Evolutionary conservation across 2,888 invertebrate genomes (phyloP).

Genomic region (Ernsta delagoae): DNA sequence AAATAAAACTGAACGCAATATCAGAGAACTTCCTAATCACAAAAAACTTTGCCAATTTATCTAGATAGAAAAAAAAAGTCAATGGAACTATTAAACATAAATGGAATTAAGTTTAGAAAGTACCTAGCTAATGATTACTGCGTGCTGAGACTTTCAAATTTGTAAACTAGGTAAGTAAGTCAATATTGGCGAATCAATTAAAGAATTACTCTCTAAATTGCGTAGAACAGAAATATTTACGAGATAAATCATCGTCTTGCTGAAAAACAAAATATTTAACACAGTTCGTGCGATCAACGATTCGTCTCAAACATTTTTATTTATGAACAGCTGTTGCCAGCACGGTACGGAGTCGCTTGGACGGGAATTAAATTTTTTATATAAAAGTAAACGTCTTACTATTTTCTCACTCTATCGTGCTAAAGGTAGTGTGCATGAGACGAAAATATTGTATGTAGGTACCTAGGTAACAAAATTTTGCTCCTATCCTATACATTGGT

Average conservation of each 20-base stretch:
- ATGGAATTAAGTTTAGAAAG: slow-evolving; percentile 6
- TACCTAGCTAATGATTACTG: background rate
- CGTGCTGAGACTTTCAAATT: slow-evolving; percentile 3
- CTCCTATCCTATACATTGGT: no score
- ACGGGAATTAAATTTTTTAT: slow-evolving; percentile 17
- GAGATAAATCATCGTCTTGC: slow-evolving; percentile 4
- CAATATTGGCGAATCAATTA: slow-evolving; percentile 9
- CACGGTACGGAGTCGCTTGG: background rate
- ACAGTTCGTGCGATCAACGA: slow-evolving; percentile 2
- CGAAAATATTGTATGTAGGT: slow-evolving; percentile 9
- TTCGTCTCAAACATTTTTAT: slow-evolving; percentile 15
- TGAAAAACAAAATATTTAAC: slow-evolving; percentile 12
- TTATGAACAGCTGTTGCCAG: slow-evolving; percentile 12
- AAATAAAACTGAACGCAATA: no score
- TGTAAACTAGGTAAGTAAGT: background rate
- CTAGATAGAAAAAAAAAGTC: background rate
- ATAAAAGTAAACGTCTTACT: slow-evolving; percentile 8
- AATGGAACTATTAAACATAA: slow-evolving; percentile 6
- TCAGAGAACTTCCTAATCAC: no score
- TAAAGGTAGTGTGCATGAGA: slow-evolving; percentile 8
- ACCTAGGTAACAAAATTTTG: background rate
- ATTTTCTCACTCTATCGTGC: slow-evolving; percentile 17
- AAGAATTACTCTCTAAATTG: slow-evolving; percentile 3
- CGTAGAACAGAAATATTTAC: background rate
- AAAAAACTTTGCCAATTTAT: background rate